Base-by-base conservation (phyloP, 2,888 invertebrate species). In the Synergus itoensis region DNA sequence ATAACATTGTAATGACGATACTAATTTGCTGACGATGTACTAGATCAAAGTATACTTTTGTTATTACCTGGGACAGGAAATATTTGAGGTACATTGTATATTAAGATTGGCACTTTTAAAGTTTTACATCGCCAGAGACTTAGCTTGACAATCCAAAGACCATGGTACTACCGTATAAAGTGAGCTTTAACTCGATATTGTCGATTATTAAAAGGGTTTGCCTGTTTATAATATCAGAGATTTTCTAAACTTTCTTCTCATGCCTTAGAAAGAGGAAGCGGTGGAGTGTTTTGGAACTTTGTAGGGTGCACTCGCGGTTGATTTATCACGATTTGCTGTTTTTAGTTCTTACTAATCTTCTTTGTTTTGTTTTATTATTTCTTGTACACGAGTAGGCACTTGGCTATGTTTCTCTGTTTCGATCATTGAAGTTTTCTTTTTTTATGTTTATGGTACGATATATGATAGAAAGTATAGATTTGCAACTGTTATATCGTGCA, bases 311-410 rank as follows among this genome's bases (percentile, higher is more conserved):
- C 48, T 73, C 48, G 48, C 48, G 28, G 8, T 53, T 73, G 4
- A 41, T 53, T 40, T 62, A 76, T 62, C 76, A 62, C 76, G 57
- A 43, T 57, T 60, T 43, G n/a, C 67, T 28, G 18, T 36, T 75
- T 48, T 75, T 40, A 73, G 41, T 57, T 60, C 62, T 40, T 60
- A 78, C 73, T 81, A 81, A 80, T 87, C 83, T 77, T 73, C 76
- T 81, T 78, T 84, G 79, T 84, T 82, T 64, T 69, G 64, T 77
- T 76, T 60, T 76, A 57, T 82, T 80, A 83, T 81, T 79, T 81
- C 77, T 83, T 86, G 84, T 88, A 83, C 88, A 88, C 85, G 87
- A 88, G 84, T 89, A 91, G 91, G 91, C 91, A 91, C 91, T 91
- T 91, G 80, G 84, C 91, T 90, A 91, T 90, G 89, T 90, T 90